Percentiles rank a stretch among this genome's conserved stretches.
phyloP scores from a whole-genome alignment of 2,888 invertebrate species.

The Gisinianus flammeolus region DNA sequence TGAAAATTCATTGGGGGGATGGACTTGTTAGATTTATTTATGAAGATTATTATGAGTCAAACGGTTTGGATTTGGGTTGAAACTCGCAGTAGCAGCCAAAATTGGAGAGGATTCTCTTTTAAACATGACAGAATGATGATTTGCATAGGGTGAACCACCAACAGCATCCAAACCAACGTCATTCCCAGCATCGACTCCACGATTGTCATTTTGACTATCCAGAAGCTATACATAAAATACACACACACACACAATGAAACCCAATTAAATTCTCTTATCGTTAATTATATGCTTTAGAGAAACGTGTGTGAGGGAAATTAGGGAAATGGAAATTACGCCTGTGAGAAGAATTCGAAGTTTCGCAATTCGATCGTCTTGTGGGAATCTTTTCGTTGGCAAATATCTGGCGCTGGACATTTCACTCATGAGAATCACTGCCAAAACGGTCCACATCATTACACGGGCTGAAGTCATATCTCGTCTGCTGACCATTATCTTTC shows the following conservation, averaged over 20 bases:
- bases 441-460: conserved; percentile 45
- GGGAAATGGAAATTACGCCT: conserved; percentile 59
- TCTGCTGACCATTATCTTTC: conserved; percentile 15
- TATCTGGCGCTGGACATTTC: conserved; percentile 60
- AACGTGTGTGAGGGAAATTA: neutral
- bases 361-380: conserved; percentile 61
- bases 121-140: conserved; percentile 14
- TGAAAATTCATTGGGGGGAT: too few relatives aligned
- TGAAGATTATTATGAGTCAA: too few relatives aligned
- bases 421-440: conserved; percentile 51
- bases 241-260: neutral
- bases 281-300: neutral
- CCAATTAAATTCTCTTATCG: too few relatives aligned
- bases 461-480: conserved; percentile 38
- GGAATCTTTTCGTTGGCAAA: conserved; percentile 61
- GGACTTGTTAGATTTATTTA: too few relatives aligned
- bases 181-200: neutral
- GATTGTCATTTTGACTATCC: conserved; percentile 20
- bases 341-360: conserved; percentile 61
- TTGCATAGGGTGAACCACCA: neutral
- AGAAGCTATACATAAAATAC: conserved; percentile 6
- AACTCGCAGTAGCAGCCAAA: too few relatives aligned
- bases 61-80: too few relatives aligned
- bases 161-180: neutral
- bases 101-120: neutral